Percentiles rank a stretch among this genome's conserved stretches.
These are phyloP conservation scores for Philotrypesis tridentata DNA, from an alignment of 1,140 invertebrate species.

Conservation along the genomic window DNA sequence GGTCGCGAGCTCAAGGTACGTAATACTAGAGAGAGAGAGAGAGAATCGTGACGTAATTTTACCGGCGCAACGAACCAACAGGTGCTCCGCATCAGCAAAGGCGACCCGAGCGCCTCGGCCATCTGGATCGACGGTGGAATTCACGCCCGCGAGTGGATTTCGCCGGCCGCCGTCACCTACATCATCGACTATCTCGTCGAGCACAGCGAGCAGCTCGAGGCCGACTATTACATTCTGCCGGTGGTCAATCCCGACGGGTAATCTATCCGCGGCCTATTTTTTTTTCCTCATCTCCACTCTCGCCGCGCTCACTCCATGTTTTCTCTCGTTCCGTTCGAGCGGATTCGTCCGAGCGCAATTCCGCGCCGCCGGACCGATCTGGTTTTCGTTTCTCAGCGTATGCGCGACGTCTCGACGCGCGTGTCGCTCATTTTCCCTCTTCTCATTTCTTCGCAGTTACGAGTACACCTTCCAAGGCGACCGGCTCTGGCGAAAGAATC, in stretches of 20 bases:
- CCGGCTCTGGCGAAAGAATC: conserved; percentile 82
- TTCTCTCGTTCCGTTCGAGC: background rate
- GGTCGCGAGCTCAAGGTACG: conserved; percentile 82
- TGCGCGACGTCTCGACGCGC: too few relatives aligned
- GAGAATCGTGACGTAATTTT: background rate
- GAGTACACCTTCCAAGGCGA: conserved; percentile 83
- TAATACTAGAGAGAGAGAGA: too few relatives aligned
- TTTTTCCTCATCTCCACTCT: too few relatives aligned
- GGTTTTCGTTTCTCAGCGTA: background rate
- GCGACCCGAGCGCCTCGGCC: conserved; percentile 64
- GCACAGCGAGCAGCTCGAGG: conserved; percentile 79
- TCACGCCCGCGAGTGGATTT: conserved; percentile 87
- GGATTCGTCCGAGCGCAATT: background rate
- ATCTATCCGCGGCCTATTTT: background rate
- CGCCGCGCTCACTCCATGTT: background rate
- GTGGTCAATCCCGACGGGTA: conserved; percentile 80
- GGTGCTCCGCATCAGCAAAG: conserved; percentile 79
- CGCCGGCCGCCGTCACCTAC: conserved; percentile 80
- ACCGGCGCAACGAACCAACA: conserved; percentile 48
- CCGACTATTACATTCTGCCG: conserved; percentile 77
- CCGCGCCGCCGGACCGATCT: too few relatives aligned
- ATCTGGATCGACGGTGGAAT: conserved; percentile 81
- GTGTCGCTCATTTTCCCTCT: too few relatives aligned
- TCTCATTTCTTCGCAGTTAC: conserved; percentile 71
- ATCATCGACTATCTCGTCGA: conserved; percentile 84